phyloP scores from a whole-genome alignment of 2,888 invertebrate species.

The Platynereis dumerilii region DNA sequence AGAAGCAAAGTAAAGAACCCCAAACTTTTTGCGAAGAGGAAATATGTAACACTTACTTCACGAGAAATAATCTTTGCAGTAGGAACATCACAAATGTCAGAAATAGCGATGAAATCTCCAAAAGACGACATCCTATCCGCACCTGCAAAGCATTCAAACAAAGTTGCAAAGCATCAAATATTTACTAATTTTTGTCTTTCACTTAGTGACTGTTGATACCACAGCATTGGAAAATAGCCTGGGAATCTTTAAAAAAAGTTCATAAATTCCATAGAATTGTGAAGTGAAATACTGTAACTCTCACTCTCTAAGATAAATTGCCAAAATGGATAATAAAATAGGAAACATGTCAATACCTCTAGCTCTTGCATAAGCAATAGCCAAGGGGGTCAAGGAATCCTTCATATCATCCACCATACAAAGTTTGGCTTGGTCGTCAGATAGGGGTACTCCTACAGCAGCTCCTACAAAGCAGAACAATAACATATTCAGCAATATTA shows the following conservation, averaged over 20 bases:
- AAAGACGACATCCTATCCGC: slow-evolving; percentile 99
- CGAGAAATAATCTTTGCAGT: slow-evolving; percentile 91
- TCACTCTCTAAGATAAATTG: too few relatives aligned
- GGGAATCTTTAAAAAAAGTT: too few relatives aligned
- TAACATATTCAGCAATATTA: neutral
- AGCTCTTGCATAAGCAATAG: slow-evolving; percentile 92
- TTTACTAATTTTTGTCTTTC: too few relatives aligned
- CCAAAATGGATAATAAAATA: too few relatives aligned
- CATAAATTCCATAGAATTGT: too few relatives aligned
- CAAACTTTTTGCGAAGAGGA: too few relatives aligned
- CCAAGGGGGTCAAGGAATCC: slow-evolving; percentile 78
- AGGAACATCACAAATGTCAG: slow-evolving; percentile 85
- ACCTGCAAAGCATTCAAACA: slow-evolving; percentile 63
- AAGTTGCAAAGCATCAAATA: too few relatives aligned
- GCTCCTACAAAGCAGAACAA: slow-evolving; percentile 69
- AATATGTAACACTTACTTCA: too few relatives aligned
- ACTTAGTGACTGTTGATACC: too few relatives aligned
- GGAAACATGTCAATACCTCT: slow-evolving; percentile 70
- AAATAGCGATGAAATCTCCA: slow-evolving; percentile 95
- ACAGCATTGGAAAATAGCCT: neutral
- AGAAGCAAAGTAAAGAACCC: too few relatives aligned
- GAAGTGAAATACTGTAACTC: too few relatives aligned
- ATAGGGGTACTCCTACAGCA: slow-evolving; percentile 85
- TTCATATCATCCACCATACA: slow-evolving; percentile 91
- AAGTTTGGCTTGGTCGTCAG: slow-evolving; percentile 78